Conservation (phyloP, 2,888 invertebrate genomes). For the Ferdinandea cuprea region DNA sequence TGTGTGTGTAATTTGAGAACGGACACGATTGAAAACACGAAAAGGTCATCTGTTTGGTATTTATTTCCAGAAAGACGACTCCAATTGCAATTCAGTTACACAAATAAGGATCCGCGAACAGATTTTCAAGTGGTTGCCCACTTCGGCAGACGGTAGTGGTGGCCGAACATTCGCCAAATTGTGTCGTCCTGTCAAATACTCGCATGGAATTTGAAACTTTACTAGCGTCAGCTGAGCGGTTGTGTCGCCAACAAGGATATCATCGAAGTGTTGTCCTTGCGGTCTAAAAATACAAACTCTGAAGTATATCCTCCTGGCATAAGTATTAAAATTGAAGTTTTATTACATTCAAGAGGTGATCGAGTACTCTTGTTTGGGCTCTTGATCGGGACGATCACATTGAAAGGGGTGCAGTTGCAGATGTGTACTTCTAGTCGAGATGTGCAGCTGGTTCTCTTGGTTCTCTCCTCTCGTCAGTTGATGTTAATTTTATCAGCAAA, state of each 20-base stretch:
- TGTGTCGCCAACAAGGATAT: conserved; percentile 29
- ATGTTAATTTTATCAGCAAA: conserved; percentile 61
- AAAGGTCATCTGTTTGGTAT: conserved; percentile 66
- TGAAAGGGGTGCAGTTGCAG: conserved; percentile 67
- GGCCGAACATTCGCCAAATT: conserved; percentile 56
- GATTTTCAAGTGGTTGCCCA: conserved; percentile 65
- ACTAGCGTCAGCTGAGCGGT: conserved; percentile 68
- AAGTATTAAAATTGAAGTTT: conserved; percentile 64
- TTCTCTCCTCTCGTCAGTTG: conserved; percentile 29
- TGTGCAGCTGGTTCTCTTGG: conserved; percentile 50
- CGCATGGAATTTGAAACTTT: conserved; percentile 35
- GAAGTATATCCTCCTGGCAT: conserved; percentile 16
- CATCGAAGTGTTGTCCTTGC: conserved; percentile 58
- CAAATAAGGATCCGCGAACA: conserved; percentile 50
- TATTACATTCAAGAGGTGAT: conserved; percentile 63
- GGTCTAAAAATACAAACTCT: conserved; percentile 45
- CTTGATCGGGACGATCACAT: conserved; percentile 33
- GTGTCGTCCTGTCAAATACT: conserved; percentile 19
- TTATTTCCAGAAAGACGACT: conserved; percentile 26
- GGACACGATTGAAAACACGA: conserved; percentile 16
- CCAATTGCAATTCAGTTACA: conserved; percentile 43
- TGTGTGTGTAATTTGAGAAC: conserved; percentile 54
- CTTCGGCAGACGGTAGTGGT: conserved; percentile 51
- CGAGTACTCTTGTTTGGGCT: conserved; percentile 40
- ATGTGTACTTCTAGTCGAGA: conserved; percentile 31